Conservation (phyloP, 2,797 vertebrate genomes). For the Megalops cyprinoides region DNA sequence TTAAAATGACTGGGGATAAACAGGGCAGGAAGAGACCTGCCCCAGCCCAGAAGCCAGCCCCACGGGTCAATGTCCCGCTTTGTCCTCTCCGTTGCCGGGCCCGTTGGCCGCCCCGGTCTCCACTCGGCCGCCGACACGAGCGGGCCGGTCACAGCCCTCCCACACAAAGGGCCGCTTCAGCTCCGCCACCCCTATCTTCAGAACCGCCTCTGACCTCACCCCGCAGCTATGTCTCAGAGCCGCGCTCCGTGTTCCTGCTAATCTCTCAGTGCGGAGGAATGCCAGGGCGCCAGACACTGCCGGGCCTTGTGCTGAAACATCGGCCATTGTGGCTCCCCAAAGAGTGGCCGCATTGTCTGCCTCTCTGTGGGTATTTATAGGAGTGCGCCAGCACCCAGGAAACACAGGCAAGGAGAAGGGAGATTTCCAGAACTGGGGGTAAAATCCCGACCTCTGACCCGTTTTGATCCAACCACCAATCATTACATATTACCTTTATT, state of each 20-base stretch:
- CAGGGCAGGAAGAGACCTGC: not conserved
- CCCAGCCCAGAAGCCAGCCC: not conserved
- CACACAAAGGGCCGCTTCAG: constrained; percentile 71
- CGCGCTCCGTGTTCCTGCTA: too few relatives aligned
- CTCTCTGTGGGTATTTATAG: constrained; percentile 53
- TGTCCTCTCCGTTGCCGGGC: constrained; percentile 28
- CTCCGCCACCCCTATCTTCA: constrained; percentile 50
- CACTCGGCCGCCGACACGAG: constrained; percentile 58
- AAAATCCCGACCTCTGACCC: not conserved
- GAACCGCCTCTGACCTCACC: constrained; percentile 56
- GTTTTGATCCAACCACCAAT: too few relatives aligned
- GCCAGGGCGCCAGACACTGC: constrained; percentile 48
- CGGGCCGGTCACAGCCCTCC: constrained; percentile 46
- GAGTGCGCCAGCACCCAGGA: constrained; percentile 26
- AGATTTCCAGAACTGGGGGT: not conserved
- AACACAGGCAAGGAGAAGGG: not conserved
- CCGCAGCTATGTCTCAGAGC: constrained; percentile 39
- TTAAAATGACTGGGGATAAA: not conserved
- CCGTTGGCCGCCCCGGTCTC: constrained; percentile 43
- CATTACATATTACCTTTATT: too few relatives aligned
- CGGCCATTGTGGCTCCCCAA: constrained; percentile 43
- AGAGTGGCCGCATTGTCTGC: constrained; percentile 56
- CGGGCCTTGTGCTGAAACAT: constrained; percentile 48
- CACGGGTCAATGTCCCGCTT: constrained; percentile 1
- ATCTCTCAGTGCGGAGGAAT: constrained; percentile 33